Percentiles rank a stretch among this genome's conserved stretches.
These are phyloP conservation scores for Cetoscarus ocellatus DNA, from an alignment of 2,797 vertebrate genomes.

Conservation along the genomic window DNA sequence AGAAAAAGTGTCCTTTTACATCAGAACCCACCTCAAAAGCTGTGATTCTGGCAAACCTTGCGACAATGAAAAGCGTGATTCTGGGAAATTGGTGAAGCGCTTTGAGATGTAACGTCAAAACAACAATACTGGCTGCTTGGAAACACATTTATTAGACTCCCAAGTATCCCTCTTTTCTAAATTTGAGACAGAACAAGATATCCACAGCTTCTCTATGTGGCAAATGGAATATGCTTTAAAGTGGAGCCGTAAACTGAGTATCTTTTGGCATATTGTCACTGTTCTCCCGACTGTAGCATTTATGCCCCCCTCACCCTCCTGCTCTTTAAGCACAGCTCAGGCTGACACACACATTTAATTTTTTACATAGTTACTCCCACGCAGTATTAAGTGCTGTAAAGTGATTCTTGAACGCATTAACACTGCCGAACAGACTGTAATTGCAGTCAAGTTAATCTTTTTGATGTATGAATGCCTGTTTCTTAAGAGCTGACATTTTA, in stretches of 20 bases:
- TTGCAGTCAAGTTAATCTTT: constrained; percentile 51
- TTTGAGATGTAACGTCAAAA: constrained; percentile 63
- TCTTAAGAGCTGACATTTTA: constrained; percentile 54
- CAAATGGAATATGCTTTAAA: constrained; percentile 53
- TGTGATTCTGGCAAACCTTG: constrained; percentile 30
- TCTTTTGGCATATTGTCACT: constrained; percentile 42
- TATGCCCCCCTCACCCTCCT: constrained; percentile 45
- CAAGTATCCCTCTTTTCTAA: constrained; percentile 52
- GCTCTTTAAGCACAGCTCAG: constrained; percentile 44
- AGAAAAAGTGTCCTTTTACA: constrained; percentile 29
- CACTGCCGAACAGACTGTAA: constrained; percentile 46
- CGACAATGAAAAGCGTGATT: constrained; percentile 39
- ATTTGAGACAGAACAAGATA: constrained; percentile 60
- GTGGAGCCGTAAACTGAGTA: constrained; percentile 58
- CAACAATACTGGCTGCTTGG: constrained; percentile 56
- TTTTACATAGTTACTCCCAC: constrained; percentile 43
- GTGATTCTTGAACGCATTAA: constrained; percentile 50
- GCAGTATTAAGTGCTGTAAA: constrained; percentile 53
- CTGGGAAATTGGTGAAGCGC: constrained; percentile 54
- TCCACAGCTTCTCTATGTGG: constrained; percentile 40
- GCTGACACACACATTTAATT: constrained; percentile 9
- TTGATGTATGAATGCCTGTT: constrained; percentile 26
- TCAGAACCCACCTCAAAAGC: constrained; percentile 36
- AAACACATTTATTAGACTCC: constrained; percentile 67
- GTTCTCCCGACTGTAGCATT: constrained; percentile 40